These are phyloP conservation scores for Charadrius vociferus DNA, from an alignment of 2,113 vertebrate genomes.

Conservation along the genomic window DNA sequence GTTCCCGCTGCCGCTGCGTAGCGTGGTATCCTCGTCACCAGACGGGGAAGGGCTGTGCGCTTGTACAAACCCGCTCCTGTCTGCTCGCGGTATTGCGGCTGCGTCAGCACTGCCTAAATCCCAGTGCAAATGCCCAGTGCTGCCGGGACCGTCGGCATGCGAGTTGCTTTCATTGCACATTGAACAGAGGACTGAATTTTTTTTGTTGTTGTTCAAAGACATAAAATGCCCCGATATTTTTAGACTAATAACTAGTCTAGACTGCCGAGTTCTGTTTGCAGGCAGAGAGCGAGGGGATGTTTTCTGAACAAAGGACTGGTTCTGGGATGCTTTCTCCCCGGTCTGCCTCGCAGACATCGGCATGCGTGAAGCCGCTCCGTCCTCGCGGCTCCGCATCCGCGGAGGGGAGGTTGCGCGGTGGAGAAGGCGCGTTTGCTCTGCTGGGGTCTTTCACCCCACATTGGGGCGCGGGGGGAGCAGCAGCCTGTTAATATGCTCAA, in stretches of 20 bases:
- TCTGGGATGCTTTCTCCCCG: not conserved
- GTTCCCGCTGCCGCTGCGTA: accelerated
- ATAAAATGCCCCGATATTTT: not conserved
- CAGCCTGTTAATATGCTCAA: not conserved
- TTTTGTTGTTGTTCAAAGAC: not conserved
- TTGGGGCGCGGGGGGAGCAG: not conserved
- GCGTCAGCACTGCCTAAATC: not conserved
- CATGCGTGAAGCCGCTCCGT: not conserved
- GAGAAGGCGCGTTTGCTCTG: not conserved
- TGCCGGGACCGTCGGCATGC: accelerated
- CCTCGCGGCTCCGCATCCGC: accelerated
- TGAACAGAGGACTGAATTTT: accelerated
- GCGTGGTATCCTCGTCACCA: accelerated
- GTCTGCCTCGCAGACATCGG: accelerated
- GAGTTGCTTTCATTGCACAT: not conserved
- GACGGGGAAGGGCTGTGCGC: not conserved
- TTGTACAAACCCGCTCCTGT: not conserved
- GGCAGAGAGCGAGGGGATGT: not conserved
- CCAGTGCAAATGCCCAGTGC: accelerated
- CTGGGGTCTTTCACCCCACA: not conserved
- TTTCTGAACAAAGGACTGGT: not conserved
- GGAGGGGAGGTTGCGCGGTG: accelerated
- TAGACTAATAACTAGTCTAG: not conserved
- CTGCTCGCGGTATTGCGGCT: accelerated
- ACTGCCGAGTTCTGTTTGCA: not conserved